Evolutionary conservation across 2,113 vertebrate species (phyloP).

Genomic region (Hystrix brachyura): DNA sequence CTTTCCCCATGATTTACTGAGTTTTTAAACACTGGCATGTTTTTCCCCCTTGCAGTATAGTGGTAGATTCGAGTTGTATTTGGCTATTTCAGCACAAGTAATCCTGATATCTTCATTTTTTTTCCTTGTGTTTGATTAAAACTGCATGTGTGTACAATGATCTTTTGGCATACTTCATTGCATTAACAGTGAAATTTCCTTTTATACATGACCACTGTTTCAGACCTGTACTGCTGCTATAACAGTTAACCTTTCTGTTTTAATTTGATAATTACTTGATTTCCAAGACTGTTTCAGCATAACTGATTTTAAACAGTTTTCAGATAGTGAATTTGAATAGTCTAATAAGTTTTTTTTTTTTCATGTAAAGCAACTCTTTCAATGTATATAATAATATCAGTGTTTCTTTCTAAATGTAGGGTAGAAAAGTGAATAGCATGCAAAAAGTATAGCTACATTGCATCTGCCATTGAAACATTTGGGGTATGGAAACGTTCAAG

Average conservation of each 20-base stretch:
- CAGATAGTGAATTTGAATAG: slow-evolving; percentile 82
- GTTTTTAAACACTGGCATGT: slow-evolving; percentile 88
- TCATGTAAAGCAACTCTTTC: slow-evolving; percentile 85
- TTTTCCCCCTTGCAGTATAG: slow-evolving; percentile 90
- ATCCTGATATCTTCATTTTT: slow-evolving; percentile 87
- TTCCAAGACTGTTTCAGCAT: slow-evolving; percentile 88
- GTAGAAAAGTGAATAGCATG: slow-evolving; percentile 88
- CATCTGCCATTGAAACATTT: slow-evolving; percentile 88
- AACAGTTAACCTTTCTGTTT: slow-evolving; percentile 89
- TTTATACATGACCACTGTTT: slow-evolving; percentile 91
- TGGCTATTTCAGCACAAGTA: slow-evolving; percentile 89
- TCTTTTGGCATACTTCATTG: slow-evolving; percentile 91
- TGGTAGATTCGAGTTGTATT: slow-evolving; percentile 89
- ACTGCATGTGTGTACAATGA: slow-evolving; percentile 90
- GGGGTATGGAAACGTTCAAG: slow-evolving; percentile 85
- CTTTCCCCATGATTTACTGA: slow-evolving; percentile 84
- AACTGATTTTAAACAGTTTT: slow-evolving; percentile 87
- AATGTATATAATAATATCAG: slow-evolving; percentile 85
- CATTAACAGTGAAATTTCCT: slow-evolving; percentile 92
- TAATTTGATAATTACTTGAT: slow-evolving; percentile 85
- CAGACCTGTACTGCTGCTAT: slow-evolving; percentile 89
- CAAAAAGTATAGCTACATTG: slow-evolving; percentile 85
- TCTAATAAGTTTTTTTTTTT: slow-evolving; percentile 75
- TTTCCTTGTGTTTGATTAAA: slow-evolving; percentile 89
- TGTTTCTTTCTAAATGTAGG: slow-evolving; percentile 87